Evolutionary conservation across 1,140 invertebrate species (phyloP), one percentile per base, ranked within the genome.

Genomic region (Limonius californicus): DNA sequence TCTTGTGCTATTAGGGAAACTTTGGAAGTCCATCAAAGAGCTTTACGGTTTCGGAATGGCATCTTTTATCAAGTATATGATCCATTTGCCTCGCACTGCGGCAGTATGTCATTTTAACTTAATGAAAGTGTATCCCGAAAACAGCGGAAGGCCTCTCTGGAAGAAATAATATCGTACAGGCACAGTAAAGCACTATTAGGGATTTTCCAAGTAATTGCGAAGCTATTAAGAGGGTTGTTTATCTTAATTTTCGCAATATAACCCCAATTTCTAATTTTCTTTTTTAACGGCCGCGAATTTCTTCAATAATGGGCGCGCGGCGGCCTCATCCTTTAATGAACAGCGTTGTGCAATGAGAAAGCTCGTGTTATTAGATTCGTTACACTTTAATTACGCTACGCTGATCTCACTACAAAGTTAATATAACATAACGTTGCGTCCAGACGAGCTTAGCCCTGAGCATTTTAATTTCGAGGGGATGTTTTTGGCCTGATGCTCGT

Each of bases 401-500:
- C 45, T 21, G 45, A 50, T 50, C 16, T 50, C 45, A 19, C 45
- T 50, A 50, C 45, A 50, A 50, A 50, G 45, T 50, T 50, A 45
- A 45, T 18, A 50, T 50, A 50, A 19, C 45, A 50, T 50, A 50
- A 50, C 16, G 45, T 50, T 50, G 16, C 45, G 45, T 50, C 45
- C 45, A 50, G 45, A 50, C 20, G 45, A 50, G 45, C 14, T 50
- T 50, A 50, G 16, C 45, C 45, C 45, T 50, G 19, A 50, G 45
- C 45, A 50, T 50, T 50, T 50, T 50, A 50, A 50, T 50, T 50
- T 50, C 16, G 45, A 50, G 45, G 45, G 45, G 16, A 50, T 50
- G 45, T 50, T 50, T 50, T 50, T 50, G 45, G 45, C 45, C 16
- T 50, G 2, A 50, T 19, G 45, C n/a, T 50, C 45, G 45, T 8